phyloP scores from a whole-genome alignment of 2,797 vertebrate species.

The Amblyraja radiata region DNA sequence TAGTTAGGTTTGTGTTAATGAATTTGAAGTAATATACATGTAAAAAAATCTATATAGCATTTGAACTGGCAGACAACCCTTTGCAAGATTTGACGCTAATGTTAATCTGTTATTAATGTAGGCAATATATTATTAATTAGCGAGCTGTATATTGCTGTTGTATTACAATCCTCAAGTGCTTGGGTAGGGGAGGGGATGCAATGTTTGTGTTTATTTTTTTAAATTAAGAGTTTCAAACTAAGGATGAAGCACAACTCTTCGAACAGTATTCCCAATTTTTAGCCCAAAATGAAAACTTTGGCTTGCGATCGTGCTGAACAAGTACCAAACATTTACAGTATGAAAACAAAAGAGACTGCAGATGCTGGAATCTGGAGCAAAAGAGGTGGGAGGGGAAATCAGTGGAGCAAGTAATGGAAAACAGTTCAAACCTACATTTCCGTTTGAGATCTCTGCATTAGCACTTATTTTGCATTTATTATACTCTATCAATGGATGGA shows the following conservation, averaged over 20 bases:
- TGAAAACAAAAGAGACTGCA: too few species aligned
- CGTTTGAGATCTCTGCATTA: too few species aligned
- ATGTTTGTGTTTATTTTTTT: background rate
- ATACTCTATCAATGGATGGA: background rate
- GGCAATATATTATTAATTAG: background rate
- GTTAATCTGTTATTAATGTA: background rate
- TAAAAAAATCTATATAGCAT: background rate
- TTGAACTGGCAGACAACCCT: background rate
- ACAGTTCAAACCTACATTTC: too few species aligned
- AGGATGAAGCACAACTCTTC: background rate
- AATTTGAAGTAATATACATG: background rate
- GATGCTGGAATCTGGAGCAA: too few species aligned
- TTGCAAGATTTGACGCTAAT: background rate
- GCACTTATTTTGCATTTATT: background rate
- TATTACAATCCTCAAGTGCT: background rate
- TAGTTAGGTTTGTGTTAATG: background rate
- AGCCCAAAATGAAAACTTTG: background rate
- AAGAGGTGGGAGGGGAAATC: too few species aligned
- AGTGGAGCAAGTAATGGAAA: too few species aligned
- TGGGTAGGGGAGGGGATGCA: background rate
- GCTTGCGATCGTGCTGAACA: too few species aligned
- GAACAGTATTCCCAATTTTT: background rate
- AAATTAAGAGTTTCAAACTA: background rate
- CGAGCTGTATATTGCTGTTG: background rate
- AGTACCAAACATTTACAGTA: too few species aligned